Conservation (phyloP, 30 jellyfish, hydroid and myxozoan genomes). For the Calvadosia cruxmelitensis region DNA sequence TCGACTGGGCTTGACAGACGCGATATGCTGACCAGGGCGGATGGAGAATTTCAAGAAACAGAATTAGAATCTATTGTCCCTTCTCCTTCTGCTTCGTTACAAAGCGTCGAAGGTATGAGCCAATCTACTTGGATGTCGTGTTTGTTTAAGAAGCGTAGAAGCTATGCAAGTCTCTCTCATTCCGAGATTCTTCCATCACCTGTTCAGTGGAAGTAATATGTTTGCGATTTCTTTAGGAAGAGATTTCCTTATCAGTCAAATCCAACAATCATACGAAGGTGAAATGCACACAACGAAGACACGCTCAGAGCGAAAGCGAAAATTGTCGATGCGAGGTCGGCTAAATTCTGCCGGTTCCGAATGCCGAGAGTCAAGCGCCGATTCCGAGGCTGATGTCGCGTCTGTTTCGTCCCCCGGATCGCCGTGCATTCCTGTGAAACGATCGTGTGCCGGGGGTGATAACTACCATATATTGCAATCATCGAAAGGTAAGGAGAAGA, state of each 20-base stretch:
- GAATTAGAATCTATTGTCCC: background rate
- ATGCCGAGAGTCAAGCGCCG: background rate
- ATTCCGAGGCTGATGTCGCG: background rate
- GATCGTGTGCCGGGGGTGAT: background rate
- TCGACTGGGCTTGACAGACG: background rate
- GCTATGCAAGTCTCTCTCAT: too few relatives aligned
- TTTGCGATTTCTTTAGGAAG: too few relatives aligned
- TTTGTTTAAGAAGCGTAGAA: too few relatives aligned
- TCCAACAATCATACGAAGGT: background rate
- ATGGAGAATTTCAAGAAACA: background rate
- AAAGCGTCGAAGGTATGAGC: background rate
- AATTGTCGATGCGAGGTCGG: background rate
- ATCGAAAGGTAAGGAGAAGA: background rate
- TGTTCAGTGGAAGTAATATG: too few relatives aligned
- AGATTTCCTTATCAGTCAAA: background rate
- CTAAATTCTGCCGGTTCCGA: conserved; percentile 1
- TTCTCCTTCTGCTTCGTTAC: background rate
- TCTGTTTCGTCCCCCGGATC: background rate
- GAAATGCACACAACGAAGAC: background rate
- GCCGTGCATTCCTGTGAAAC: background rate
- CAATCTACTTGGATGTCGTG: too few relatives aligned
- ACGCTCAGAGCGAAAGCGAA: background rate
- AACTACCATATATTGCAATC: background rate
- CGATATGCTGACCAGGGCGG: background rate
- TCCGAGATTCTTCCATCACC: too few relatives aligned